These are phyloP conservation scores for Oryctolagus cuniculus DNA, from an alignment of 2,113 vertebrate genomes.

Conservation along the genomic window DNA sequence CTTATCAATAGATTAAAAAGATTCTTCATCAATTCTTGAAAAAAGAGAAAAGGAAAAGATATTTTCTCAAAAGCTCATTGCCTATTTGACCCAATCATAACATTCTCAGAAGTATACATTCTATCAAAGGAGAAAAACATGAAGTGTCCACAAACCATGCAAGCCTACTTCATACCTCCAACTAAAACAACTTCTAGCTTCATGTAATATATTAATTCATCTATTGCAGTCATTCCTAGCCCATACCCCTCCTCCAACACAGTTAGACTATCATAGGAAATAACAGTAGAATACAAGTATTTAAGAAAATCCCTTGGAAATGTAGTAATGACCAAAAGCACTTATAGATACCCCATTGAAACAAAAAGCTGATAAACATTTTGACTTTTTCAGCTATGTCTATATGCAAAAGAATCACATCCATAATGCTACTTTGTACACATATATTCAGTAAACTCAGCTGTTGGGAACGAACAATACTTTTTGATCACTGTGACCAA, in stretches of 20 bases:
- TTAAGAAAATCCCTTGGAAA: constrained; percentile 16
- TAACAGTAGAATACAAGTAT: not conserved
- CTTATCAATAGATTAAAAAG: constrained; percentile 61
- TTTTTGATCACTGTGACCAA: not conserved
- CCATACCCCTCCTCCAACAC: not conserved
- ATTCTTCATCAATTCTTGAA: not conserved
- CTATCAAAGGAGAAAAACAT: not conserved
- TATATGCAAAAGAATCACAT: not conserved
- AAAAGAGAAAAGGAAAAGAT: not conserved
- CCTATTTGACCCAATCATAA: not conserved
- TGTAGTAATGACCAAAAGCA: constrained; percentile 18
- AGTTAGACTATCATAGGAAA: not conserved
- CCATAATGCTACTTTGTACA: not conserved
- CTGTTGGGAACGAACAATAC: not conserved
- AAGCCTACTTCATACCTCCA: constrained; percentile 22
- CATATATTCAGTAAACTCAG: constrained; percentile 27
- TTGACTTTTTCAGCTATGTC: not conserved
- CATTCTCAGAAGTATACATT: constrained; percentile 41
- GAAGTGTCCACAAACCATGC: not conserved
- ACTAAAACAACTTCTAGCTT: constrained; percentile 19
- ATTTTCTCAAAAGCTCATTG: constrained; percentile 15
- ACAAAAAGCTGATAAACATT: not conserved
- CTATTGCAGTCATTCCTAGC: not conserved
- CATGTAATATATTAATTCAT: not conserved
- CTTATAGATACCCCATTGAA: not conserved